phyloP scores from a whole-genome alignment of 2,888 invertebrate species.

The Penaeus monodon region DNA sequence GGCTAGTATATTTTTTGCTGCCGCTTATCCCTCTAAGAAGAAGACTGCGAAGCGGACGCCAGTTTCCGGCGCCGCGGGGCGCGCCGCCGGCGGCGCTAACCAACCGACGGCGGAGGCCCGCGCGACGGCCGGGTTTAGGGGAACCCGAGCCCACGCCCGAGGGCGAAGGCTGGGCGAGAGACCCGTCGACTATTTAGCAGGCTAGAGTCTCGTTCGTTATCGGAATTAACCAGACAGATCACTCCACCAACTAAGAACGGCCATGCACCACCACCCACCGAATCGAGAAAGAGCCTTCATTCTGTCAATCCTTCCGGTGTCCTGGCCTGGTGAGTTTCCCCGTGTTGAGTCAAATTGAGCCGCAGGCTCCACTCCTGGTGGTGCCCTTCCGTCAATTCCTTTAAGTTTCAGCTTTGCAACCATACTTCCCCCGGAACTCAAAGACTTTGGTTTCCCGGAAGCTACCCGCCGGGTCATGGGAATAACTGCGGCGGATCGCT shows the following conservation, averaged over 20 bases:
- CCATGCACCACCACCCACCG: constrained; percentile 78
- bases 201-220: constrained; percentile 79
- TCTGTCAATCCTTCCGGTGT: constrained; percentile 80
- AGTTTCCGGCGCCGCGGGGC: too few species aligned
- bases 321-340: constrained; percentile 75
- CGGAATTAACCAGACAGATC: constrained; percentile 82
- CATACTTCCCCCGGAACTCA: too few species aligned
- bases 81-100: too few species aligned
- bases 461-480: constrained; percentile 72
- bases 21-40: not conserved
- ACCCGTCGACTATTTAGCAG: constrained; percentile 67
- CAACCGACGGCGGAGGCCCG: too few species aligned
- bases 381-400: too few species aligned
- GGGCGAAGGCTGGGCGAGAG: not conserved
- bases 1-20: not conserved
- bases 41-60: not conserved
- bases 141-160: too few species aligned
- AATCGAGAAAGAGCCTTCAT: constrained; percentile 74
- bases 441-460: too few species aligned
- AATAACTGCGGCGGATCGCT: too few species aligned
- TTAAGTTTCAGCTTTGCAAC: too few species aligned
- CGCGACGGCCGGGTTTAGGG: too few species aligned
- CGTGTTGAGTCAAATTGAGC: constrained; percentile 79
- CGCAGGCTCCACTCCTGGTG: constrained; percentile 67
- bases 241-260: constrained; percentile 81